Evolutionary conservation across 2,797 vertebrate species (phyloP), one percentile per base, ranked within the genome.

Genomic region (Syndactyla subalaris): DNA sequence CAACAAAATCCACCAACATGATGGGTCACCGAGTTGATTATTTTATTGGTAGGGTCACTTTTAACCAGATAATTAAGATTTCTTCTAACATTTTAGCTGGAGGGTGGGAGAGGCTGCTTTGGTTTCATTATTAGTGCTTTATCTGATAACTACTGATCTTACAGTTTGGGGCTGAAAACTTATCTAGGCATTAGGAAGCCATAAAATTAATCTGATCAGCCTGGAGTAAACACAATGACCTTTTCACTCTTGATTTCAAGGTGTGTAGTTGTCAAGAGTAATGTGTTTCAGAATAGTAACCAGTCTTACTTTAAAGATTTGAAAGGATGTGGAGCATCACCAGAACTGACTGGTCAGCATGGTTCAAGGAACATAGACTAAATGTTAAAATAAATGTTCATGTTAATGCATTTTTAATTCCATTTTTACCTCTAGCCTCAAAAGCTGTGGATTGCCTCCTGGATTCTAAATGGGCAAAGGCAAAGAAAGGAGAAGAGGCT

Each of bases 391-490:
- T 71, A 34, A 39, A 36, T 17, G 20, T 54, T 48, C 17, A 75
- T 49, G 63, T 41, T 41, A 81, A 82, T 38, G 41, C 3, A 9
- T 43, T 95, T 86, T 87, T 46, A 34, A 41, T 88, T 85, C 26
- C 0, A 1, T 84, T 95, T 86, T 95, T 36, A 55, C 36, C 15
- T 87, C 51, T 92, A 99, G 99, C 99, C 84, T 99, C 99, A 55
- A 99, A 99, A 98, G 99, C 99, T 34, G 99, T 99, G 96, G 99
- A 99, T 96, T 99, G 98, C 96, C 98, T 99, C 92, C 93, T 99
- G 98, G 99, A 99, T 98, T 99, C 99, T 27, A 99, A 99, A 96
- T 99, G 99, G 99, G 99, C 99, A 93, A 99, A 99, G 94, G 98
- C 98, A 29, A 99, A 99, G 98, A 99, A 99, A 96, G 99, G 98